Evolutionary conservation across 2,888 invertebrate species (phyloP).

Genomic region (Agelastica alni): DNA sequence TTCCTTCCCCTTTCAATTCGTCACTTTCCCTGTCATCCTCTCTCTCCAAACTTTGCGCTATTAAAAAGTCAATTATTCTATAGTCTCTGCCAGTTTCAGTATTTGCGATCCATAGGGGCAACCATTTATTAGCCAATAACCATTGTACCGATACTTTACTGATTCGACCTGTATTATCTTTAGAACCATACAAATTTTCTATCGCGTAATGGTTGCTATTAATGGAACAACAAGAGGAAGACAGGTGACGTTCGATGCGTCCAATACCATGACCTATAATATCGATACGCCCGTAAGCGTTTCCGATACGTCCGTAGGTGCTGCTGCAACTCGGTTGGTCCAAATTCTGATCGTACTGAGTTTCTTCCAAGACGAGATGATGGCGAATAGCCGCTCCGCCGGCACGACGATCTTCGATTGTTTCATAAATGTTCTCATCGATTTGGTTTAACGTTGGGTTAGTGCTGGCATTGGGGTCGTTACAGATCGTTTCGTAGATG

Average conservation of each 20-base stretch:
- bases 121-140: slow-evolving; percentile 69
- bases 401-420: slow-evolving; percentile 59
- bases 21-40: slow-evolving; percentile 39
- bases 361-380: slow-evolving; percentile 33
- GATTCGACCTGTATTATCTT: slow-evolving; percentile 57
- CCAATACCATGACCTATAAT: slow-evolving; percentile 60
- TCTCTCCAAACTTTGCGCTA: slow-evolving; percentile 49
- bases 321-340: slow-evolving; percentile 48
- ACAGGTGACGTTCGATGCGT: slow-evolving; percentile 64
- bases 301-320: slow-evolving; percentile 54
- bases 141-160: slow-evolving; percentile 68
- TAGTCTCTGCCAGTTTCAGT: slow-evolving; percentile 56
- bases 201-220: slow-evolving; percentile 57
- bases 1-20: slow-evolving; percentile 5
- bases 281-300: slow-evolving; percentile 62
- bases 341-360: slow-evolving; percentile 44
- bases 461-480: slow-evolving; percentile 47
- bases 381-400: slow-evolving; percentile 35
- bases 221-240: slow-evolving; percentile 68
- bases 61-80: slow-evolving; percentile 52
- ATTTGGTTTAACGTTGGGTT: slow-evolving; percentile 43
- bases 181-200: slow-evolving; percentile 54
- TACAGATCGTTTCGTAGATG: slow-evolving; percentile 61
- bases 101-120: slow-evolving; percentile 65
- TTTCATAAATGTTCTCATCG: slow-evolving; percentile 61